Evolutionary conservation across 2,113 vertebrate species (phyloP), one percentile per base, ranked within the genome.

Genomic region (Siniperca chuatsi): DNA sequence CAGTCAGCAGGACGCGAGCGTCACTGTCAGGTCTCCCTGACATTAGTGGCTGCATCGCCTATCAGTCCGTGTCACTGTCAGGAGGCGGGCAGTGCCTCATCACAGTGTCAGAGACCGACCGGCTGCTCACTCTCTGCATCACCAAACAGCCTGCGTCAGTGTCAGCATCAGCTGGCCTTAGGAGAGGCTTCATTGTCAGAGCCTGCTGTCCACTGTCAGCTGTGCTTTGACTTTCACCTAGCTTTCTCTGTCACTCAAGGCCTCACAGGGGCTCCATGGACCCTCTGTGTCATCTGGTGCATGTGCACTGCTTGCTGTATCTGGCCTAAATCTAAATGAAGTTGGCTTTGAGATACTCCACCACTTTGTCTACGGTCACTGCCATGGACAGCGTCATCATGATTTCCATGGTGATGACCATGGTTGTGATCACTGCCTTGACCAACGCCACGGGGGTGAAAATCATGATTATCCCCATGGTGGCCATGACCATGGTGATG

Each of bases 1-100:
- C 98, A 99, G 94, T 92, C 96, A 94, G 95, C 92, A 12, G 92
- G 75, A 77, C 92, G 93, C 86, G 86, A 70, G 78, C 97, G 97
- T 96, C 98, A 99, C 95, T 99, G 98, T 96, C 98, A 99, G 86
- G 96, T 97, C 86, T 99, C 98, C 90, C 92, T 96, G 89, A 98
- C 72, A 0, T 87, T 81, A 83, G 95, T 94, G 92, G 88, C 93
- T 84, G 84, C 87, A 66, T 83, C 94, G 71, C 75, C 94, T 71
- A 80, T 88, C 72, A 92, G 95, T 2, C 96, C 96, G 0, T 97
- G 97, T 98, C 98, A 99, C 95, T 93, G 97, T 94, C 98, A 99
- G 78, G 98, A 95, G 89, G 97, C 96, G 33, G 98, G 97, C 52
- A 98, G 94, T 23, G 84, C 94, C 91, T 95, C 96, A 0, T 90